Evolutionary conservation across 92 coral and sea anemone genomes (phyloP), one percentile per base, ranked within the genome.

Genomic region (Muricea muricata): DNA sequence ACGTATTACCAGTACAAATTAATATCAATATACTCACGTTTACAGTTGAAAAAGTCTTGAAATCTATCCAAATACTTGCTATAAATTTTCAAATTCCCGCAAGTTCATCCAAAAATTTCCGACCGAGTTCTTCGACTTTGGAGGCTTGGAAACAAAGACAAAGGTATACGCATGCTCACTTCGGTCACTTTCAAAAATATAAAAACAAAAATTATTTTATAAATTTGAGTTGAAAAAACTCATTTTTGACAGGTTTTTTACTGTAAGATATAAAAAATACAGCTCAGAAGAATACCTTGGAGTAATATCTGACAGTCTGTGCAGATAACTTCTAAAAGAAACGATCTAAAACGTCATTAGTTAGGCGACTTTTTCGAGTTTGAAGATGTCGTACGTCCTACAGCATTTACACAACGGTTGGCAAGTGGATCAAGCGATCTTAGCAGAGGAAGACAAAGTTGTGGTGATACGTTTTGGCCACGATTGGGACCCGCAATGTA

Each of bases 391-490:
- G 63, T 97, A 97, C 81, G 91, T 97, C 87, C 91, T 97, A n/a
- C 88, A 94, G 31, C 99, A 97, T 90, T 90, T 97, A 32, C 85
- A 66, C 60, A 97, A 97, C 52, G 99, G 99, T 47, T 97, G 99
- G 99, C 99, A 97, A 89, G 99, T 97, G 14, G 99, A 97, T 66
- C 99, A 97, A 77, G 98, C 99, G 30, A 97, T 97, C 69, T 78
- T 94, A 73, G 55, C 90, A 14, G 99, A 97, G 52, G 99, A 97
- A 32, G 99, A 97, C 25, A 90, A 94, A 25, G 99, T 94, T 24
- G 91, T 97, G 15, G 92, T 94, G 1, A 93, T 97, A 72, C 99
- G 99, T 6, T 97, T 97, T 80, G 99, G 99, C 8, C 99, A 97
- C 87, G 99, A 97, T 26, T 97, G 99, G 99, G 99, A 97, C 67